These are phyloP conservation scores for Pteromalus puparum DNA, from an alignment of 1,140 invertebrate genomes.

Conservation along the genomic window DNA sequence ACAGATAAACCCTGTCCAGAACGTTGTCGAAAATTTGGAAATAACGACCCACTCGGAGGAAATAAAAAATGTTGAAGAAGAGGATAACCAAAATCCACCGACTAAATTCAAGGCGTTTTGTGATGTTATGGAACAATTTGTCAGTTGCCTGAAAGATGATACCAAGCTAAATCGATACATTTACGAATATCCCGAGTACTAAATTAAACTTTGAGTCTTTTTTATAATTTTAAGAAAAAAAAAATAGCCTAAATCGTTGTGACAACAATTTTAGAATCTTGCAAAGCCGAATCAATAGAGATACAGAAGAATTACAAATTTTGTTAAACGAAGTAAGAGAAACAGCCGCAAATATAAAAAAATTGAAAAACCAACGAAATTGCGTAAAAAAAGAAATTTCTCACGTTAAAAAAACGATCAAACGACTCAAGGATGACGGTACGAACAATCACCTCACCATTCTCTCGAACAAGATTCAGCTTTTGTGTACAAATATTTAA, in stretches of 20 bases:
- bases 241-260: not conserved
- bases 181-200: conserved; percentile 61
- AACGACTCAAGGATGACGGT: conserved; percentile 65
- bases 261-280: conserved; percentile 55
- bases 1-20: not conserved
- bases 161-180: conserved; percentile 55
- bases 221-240: conserved; percentile 2
- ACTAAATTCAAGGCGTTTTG: conserved; percentile 46
- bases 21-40: not conserved
- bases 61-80: conserved; percentile 7
- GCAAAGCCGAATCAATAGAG: conserved; percentile 58
- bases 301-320: conserved; percentile 63
- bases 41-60: not conserved
- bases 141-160: conserved; percentile 56
- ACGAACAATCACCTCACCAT: conserved; percentile 5
- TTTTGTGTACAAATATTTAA: not conserved
- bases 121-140: conserved; percentile 57
- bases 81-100: not conserved
- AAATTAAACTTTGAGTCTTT: conserved; percentile 23
- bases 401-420: conserved; percentile 58
- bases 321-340: conserved; percentile 62
- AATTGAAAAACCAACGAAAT: conserved; percentile 62
- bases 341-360: conserved; percentile 58
- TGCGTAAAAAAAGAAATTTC: conserved; percentile 63
- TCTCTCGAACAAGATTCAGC: conserved; percentile 12